These are phyloP conservation scores for Penaeus indicus DNA, from an alignment of 1,140 invertebrate genomes.

Conservation along the genomic window DNA sequence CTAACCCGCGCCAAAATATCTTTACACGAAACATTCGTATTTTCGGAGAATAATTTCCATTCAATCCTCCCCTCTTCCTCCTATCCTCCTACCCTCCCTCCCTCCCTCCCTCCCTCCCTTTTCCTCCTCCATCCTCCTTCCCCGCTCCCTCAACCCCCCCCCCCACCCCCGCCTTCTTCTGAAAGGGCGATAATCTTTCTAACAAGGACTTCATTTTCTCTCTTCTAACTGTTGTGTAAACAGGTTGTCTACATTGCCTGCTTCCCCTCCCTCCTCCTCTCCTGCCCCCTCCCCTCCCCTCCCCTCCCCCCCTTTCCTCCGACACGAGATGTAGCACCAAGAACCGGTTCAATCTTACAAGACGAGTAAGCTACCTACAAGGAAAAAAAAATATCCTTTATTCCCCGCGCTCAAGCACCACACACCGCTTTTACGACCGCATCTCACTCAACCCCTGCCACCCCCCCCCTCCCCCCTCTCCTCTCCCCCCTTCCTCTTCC, in stretches of 20 bases:
- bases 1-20: no score
- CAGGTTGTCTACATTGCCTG: no score
- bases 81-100: background rate
- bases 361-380: no score
- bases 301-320: no score
- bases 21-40: no score
- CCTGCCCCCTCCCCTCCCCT: background rate
- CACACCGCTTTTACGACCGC: no score
- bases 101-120: background rate
- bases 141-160: no score
- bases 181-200: background rate
- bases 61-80: background rate
- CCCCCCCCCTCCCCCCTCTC: background rate
- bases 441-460: background rate
- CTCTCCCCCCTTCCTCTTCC: background rate
- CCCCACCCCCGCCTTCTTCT: background rate
- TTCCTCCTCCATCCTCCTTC: background rate
- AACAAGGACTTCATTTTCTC: slow-evolving; percentile 15
- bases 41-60: no score
- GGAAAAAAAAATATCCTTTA: no score
- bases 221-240: slow-evolving; percentile 2
- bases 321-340: no score
- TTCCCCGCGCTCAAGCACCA: no score
- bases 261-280: background rate
- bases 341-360: no score